Base-by-base conservation (phyloP, 2,113 vertebrate genomes). In the Phalacrocorax aristotelis region DNA sequence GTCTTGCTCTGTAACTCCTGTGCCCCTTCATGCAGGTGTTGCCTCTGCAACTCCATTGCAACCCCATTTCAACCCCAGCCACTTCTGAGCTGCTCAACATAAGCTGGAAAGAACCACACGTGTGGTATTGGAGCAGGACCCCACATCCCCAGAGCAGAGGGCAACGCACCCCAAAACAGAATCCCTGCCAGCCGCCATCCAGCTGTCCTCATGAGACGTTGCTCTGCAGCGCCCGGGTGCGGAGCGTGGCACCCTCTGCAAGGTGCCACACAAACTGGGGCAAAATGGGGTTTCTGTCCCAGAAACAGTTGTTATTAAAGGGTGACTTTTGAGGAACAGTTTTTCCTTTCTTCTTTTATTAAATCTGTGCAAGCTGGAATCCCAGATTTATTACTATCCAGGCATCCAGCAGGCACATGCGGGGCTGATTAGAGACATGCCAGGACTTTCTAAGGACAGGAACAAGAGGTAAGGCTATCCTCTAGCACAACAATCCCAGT, bases 161-260 rank as follows among this genome's bases (percentile, higher is more conserved):
- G n/a, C 34, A 15, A 7, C 11, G 42, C 32, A 34, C 1, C 70
- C 66, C 85, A 38, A 86, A 90, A 49, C 0, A 4, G n/a, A 62
- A 8, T 32, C 29, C 78, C 69, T 11, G 6, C 29, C 72, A 49
- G n/a, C 8, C 13, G 9, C 9, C 17, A 2, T 3, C 78, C 93
- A 38, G 40, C 12, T 8, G 1, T 5, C 30, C 38, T 36, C 40
- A 3, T 0, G 11, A 44, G 14, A 10, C 0, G 1, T 13, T 4
- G 4, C 49, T 42, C 42, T 22, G 29, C 55, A 38, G 32, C 0
- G 3, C 54, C 36, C 1, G 0, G 49, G 25, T 26, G 9, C 46
- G 13, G 58, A 18, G 34, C 48, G 21, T 2, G 11, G 57, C 80
- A 57, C 14, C 71, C n/a, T 42, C 11, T 17, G 77, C 3, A 16